A percentile compares a stretch with the other conserved stretches of the same genome.
phyloP scores from a whole-genome alignment of 2,888 invertebrate genomes.

The Diarsia brunnea region DNA sequence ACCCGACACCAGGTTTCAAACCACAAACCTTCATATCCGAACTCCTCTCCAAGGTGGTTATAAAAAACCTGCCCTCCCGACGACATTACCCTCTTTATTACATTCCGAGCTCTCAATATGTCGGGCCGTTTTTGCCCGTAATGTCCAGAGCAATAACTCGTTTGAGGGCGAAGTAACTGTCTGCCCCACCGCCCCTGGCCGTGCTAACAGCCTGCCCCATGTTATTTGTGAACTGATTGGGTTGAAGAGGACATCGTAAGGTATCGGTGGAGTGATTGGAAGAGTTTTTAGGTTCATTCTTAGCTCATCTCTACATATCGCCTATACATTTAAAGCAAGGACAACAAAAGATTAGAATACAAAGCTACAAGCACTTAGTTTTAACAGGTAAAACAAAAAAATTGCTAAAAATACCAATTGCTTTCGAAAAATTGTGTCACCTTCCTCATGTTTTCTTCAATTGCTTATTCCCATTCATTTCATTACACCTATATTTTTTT shows the following conservation, averaged over 20 bases:
- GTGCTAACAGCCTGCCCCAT: constrained; percentile 48
- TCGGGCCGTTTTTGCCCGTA: constrained; percentile 75
- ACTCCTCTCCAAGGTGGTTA: constrained; percentile 57
- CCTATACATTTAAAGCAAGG: not conserved
- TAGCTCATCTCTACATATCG: not conserved
- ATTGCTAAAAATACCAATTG: no score
- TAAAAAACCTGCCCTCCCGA: constrained; percentile 65
- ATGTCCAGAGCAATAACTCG: constrained; percentile 75
- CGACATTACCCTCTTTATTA: constrained; percentile 78
- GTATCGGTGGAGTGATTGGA: constrained; percentile 25
- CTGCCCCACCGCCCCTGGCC: constrained; percentile 55
- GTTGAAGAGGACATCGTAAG: constrained; percentile 25
- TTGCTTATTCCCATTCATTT: no score
- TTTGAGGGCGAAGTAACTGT: constrained; percentile 68
- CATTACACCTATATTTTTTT: no score
- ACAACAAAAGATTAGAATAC: no score
- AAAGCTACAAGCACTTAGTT: not conserved
- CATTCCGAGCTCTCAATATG: constrained; percentile 76
- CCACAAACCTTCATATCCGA: constrained; percentile 35
- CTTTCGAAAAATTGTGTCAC: not conserved
- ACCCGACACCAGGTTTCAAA: constrained; percentile 13
- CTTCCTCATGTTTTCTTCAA: not conserved
- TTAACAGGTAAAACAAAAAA: no score
- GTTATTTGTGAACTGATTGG: constrained; percentile 56
- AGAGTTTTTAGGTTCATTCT: not conserved